Conservation (phyloP, 1,140 invertebrate genomes). For the Diachasmimorpha longicaudata region DNA sequence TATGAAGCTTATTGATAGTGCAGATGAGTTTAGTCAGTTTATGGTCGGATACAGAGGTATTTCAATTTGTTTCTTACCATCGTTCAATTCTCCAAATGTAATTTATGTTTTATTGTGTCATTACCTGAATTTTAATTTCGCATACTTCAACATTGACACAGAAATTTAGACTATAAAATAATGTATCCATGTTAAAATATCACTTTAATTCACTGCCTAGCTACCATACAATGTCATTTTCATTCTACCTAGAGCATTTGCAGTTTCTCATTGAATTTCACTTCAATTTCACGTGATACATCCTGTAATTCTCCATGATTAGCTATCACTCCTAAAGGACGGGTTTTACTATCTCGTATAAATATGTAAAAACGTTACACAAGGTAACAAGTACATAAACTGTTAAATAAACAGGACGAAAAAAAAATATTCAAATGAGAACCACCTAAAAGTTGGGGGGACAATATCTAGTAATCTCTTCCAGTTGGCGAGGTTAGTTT, state of each 20-base stretch:
- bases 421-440: slow-evolving; percentile 28
- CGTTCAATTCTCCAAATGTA: neutral
- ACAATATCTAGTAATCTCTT: slow-evolving; percentile 49
- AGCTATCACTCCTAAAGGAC: slow-evolving; percentile 47
- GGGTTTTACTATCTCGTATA: slow-evolving; percentile 53
- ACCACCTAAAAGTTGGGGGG: slow-evolving; percentile 32
- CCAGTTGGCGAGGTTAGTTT: slow-evolving; percentile 55
- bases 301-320: slow-evolving; percentile 28
- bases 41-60: slow-evolving; percentile 46
- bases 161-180: neutral
- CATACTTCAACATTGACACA: neutral
- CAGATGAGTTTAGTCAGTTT: slow-evolving; percentile 39
- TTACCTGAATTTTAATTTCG: neutral
- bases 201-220: no score
- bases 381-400: slow-evolving; percentile 49
- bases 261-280: neutral
- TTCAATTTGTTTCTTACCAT: slow-evolving; percentile 14
- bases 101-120: neutral
- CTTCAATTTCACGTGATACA: slow-evolving; percentile 2
- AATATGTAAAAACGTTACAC: slow-evolving; percentile 53
- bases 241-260: neutral
- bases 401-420: slow-evolving; percentile 46
- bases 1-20: slow-evolving; percentile 23
- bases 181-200: neutral
- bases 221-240: no score